Conservation (phyloP, 2,113 vertebrate genomes). For the Oncorhynchus gorbuscha region DNA sequence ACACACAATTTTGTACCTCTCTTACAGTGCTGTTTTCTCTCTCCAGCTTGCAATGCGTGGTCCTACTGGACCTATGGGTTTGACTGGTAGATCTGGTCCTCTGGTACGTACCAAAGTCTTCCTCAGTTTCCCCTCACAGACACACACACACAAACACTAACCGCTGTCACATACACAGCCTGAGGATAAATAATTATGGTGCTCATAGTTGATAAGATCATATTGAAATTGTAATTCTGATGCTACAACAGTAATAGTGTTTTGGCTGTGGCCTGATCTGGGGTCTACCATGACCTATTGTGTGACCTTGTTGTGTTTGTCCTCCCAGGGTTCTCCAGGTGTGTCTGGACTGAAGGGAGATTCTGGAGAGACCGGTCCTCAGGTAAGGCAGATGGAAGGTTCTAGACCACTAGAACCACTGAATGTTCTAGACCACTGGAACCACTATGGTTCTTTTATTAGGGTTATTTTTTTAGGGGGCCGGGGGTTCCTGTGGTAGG, state of each 20-base stretch:
- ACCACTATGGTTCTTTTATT: too few relatives aligned
- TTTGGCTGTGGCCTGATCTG: too few relatives aligned
- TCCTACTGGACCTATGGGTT: constrained; percentile 91
- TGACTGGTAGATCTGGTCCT: constrained; percentile 88
- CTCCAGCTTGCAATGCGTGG: constrained; percentile 90
- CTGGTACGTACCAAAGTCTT: constrained; percentile 75
- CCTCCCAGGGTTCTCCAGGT: constrained; percentile 84
- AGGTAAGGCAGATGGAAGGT: constrained; percentile 73
- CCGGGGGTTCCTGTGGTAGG: background rate
- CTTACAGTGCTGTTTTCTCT: background rate
- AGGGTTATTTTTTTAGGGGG: background rate
- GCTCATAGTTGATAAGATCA: too few relatives aligned
- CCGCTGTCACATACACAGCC: too few relatives aligned
- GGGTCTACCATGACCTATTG: too few relatives aligned
- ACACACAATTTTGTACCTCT: background rate
- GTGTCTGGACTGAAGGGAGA: constrained; percentile 89
- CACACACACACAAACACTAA: background rate
- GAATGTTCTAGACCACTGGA: too few relatives aligned
- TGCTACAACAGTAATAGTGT: background rate
- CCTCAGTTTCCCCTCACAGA: background rate
- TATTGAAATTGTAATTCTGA: too few relatives aligned
- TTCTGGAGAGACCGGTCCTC: constrained; percentile 87
- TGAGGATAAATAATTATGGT: too few relatives aligned
- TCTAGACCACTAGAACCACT: background rate
- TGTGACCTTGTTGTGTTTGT: background rate